Evolutionary conservation across 2,797 vertebrate genomes (phyloP), one percentile per base, ranked within the genome.

Genomic region (Melanotaenia nigrans): DNA sequence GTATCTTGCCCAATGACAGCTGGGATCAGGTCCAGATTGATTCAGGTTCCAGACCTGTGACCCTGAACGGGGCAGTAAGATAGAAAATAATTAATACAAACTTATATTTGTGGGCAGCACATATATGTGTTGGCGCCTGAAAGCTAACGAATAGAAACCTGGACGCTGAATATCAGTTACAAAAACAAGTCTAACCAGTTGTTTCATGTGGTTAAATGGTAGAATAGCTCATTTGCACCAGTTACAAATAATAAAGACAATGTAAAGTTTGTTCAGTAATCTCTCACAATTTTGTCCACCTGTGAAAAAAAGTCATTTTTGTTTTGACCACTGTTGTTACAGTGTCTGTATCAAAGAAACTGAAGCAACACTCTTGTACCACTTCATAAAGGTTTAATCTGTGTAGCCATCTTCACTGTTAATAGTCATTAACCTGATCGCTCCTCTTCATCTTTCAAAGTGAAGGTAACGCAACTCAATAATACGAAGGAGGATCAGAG

Each of bases 381-480:
- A 87, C 87, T 85, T 90, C 86, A 14, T 5, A 11, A 84, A 84
- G 68, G 42, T 62, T 83, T 80, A 66, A 90, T 88, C 87, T 53
- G 36, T 16, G 24, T 60, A 3, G 53, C 75, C 71, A 32, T 87
- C 78, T 78, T 72, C 33, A 59, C 86, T 54, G 79, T 89, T 90
- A 85, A 87, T 77, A 85, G 78, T 87, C 85, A 90, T 92, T 90
- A 93, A 92, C 75, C 78, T 60, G 81, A 90, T 88, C 88, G 71
- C 74, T 71, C 81, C 88, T 90, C 79, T 73, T 71, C 84, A 83
- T 93, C 90, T 63, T 81, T 86, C 71, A 61, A 68, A 76, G 62
- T 84, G 81, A 84, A 81, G 86, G 92, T 67, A 80, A 77, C 53
- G 65, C 86, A 91, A 75, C 85, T 91, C 75, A 79, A 32, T 32